Conservation (phyloP, 2,888 invertebrate genomes). For the Zelleria hepariella region DNA sequence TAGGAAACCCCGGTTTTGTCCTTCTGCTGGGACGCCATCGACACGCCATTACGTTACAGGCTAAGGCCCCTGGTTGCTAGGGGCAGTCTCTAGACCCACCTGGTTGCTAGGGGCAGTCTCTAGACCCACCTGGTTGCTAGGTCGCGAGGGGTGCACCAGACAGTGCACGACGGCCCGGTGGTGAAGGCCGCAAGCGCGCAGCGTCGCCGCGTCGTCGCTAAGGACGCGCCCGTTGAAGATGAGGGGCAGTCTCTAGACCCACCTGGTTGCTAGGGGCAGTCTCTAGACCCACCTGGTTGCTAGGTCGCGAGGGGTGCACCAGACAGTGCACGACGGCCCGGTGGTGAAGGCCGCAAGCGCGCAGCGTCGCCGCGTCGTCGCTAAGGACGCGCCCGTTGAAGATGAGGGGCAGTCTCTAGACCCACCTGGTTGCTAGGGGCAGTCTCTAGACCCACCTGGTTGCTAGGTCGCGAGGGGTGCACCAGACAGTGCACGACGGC, state of each 20-base stretch:
- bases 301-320: neutral
- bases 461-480: neutral
- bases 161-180: conserved; percentile 80
- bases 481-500: conserved; percentile 56
- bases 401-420: too few relatives aligned
- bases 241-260: too few relatives aligned
- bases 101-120: neutral
- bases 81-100: too few relatives aligned
- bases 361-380: conserved; percentile 83
- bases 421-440: neutral
- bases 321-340: conserved; percentile 74
- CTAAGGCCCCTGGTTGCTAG: too few relatives aligned
- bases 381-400: conserved; percentile 91
- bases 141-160: neutral
- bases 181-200: conserved; percentile 86
- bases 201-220: conserved; percentile 81
- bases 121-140: neutral
- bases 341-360: conserved; percentile 86
- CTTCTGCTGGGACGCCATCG: too few relatives aligned
- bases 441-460: neutral
- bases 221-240: conserved; percentile 94
- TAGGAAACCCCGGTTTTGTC: too few relatives aligned
- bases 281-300: neutral
- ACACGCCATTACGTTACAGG: too few relatives aligned
- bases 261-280: neutral